phyloP scores from a whole-genome alignment of 2,888 invertebrate genomes.

The Bimastos eiseni region DNA sequence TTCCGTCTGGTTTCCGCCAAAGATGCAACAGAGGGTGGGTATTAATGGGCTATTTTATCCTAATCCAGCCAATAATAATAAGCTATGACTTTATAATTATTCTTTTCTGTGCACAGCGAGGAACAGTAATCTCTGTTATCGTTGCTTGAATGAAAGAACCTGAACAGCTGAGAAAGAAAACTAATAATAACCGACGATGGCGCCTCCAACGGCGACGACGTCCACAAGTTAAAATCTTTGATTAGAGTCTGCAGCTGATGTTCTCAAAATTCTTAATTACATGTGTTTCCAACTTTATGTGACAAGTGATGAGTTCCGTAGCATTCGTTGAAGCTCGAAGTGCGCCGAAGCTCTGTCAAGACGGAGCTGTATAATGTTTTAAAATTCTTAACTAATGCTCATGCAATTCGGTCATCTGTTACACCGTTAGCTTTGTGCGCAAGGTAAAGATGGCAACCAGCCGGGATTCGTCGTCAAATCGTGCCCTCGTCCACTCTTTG shows the following conservation, averaged over 20 bases:
- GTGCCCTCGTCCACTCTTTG: background rate
- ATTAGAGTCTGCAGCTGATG: background rate
- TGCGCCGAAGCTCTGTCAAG: background rate
- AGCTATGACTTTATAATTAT: background rate
- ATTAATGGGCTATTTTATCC: no score
- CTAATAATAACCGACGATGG: background rate
- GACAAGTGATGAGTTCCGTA: background rate
- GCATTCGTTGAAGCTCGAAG: background rate
- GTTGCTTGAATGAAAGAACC: background rate
- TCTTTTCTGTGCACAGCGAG: background rate
- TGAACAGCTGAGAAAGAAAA: background rate
- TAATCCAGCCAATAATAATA: background rate
- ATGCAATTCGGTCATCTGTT: background rate
- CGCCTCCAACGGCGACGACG: background rate
- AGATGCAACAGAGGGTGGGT: no score
- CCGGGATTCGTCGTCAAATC: background rate
- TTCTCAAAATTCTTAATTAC: background rate
- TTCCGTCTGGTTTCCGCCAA: no score
- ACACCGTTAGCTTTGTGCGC: background rate
- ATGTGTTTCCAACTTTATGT: background rate
- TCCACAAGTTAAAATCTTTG: background rate
- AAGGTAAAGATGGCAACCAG: slow-evolving; percentile 15
- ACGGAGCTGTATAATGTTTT: background rate
- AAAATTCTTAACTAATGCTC: background rate
- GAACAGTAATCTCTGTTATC: background rate